phyloP scores from a whole-genome alignment of 2,113 vertebrate species.

The Tiliqua scincoides region DNA sequence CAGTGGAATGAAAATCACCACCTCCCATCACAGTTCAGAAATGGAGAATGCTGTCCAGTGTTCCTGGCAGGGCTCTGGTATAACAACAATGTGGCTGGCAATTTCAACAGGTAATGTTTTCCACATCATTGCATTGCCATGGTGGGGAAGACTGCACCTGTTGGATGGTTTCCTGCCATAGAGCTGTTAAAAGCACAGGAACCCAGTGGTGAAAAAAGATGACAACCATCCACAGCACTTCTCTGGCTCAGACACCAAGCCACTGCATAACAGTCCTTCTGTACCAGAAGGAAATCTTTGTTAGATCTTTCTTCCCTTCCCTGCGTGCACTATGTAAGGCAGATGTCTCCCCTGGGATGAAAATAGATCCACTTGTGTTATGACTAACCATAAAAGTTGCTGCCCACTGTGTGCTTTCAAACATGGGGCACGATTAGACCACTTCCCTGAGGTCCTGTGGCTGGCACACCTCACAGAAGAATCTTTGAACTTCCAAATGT shows the following conservation, averaged over 20 bases:
- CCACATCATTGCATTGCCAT: not conserved
- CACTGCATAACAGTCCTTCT: not conserved
- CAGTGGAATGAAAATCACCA: not conserved
- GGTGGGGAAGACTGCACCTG: not conserved
- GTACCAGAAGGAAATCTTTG: not conserved
- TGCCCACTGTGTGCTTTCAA: not conserved
- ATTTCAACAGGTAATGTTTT: not conserved
- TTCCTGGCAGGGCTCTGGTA: not conserved
- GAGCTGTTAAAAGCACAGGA: not conserved
- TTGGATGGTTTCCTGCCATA: not conserved
- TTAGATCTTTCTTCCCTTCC: not conserved
- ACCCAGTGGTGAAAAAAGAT: not conserved
- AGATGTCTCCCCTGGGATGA: not conserved
- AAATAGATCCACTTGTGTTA: constrained; percentile 7
- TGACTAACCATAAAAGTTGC: not conserved
- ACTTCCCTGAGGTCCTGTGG: not conserved
- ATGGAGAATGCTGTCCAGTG: not conserved
- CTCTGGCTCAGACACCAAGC: too few relatives aligned
- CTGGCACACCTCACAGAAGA: not conserved
- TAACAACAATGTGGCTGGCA: not conserved
- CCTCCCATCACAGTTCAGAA: not conserved
- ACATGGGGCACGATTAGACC: not conserved
- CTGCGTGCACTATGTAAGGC: not conserved
- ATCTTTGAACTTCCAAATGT: not conserved
- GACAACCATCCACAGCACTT: not conserved